Evolutionary conservation across 2,888 invertebrate species (phyloP), one percentile per base, ranked within the genome.

Genomic region (Protophormia terraenovae): DNA sequence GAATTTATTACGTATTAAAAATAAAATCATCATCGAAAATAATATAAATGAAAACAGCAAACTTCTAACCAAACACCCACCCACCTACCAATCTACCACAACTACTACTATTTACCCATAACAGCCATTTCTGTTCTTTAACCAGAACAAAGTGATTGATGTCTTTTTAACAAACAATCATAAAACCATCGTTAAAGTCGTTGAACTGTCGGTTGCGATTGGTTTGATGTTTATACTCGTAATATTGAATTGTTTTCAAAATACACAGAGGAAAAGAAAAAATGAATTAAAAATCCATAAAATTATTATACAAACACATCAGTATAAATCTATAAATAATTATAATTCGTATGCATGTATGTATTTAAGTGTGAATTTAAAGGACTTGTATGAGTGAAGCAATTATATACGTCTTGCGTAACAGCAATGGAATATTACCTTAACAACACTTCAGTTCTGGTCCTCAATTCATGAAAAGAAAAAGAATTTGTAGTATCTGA

Each of bases 81-180:
- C 29, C 35, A 41, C 14, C 14, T 2, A 58, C 16, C 24, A 55
- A 38, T 8, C 16, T 16, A 50, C 22, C 32, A 32, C 8, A 24
- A 45, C 19, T 2, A 50, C 24, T 3, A 4, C 22, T 19, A 24
- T 5, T 12, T 14, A 24, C 14, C 6, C 16, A 19, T 47, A 60
- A 8, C 60, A 69, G 19, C 1, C 71, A 53, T 27, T 3, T n/a
- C 5, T 60, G 10, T 71, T 81, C 27, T 67, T 75, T 22, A 67
- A 41, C 50, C 67, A 75, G 7, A 53, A 73, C 45, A 29, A 55
- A 75, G 72, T 84, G 84, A 84, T 84, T 80, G 76, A 84, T 84
- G 80, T 35, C 50, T 60, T 76, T 72, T 76, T 67, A 80, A 60
- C 72, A 80, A 60, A 76, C 79, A 84, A 72, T 84, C 79, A 84